phyloP scores from a whole-genome alignment of 64 coral and sea anemone genomes.

The Porites australiensis region DNA sequence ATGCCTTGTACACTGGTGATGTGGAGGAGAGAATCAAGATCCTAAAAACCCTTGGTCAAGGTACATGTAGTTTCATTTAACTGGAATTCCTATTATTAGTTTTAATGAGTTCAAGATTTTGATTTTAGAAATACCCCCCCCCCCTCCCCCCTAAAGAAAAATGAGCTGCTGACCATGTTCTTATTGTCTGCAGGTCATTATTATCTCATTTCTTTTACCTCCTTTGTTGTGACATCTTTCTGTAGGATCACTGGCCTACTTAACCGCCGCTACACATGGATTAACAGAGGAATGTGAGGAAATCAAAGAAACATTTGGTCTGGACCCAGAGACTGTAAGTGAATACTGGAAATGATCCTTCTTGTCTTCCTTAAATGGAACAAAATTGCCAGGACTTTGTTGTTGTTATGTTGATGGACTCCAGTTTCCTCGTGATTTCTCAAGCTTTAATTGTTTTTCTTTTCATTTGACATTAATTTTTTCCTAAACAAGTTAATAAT shows the following conservation, averaged over 20 bases:
- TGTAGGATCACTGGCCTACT: conserved; percentile 86
- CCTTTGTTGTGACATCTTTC: neutral
- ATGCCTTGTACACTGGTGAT: conserved; percentile 99
- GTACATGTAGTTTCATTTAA: neutral
- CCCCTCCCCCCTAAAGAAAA: too few relatives aligned
- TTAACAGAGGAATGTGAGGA: conserved; percentile 89
- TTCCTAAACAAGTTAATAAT: too few relatives aligned
- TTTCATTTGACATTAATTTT: too few relatives aligned
- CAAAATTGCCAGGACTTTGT: neutral
- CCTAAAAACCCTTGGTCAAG: conserved; percentile 95
- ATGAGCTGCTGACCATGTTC: neutral
- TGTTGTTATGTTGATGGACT: neutral
- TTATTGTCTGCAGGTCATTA: neutral
- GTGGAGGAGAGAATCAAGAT: conserved; percentile 96
- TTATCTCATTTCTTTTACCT: neutral
- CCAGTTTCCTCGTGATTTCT: too few relatives aligned
- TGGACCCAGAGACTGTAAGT: conserved; percentile 85
- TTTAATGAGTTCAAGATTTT: too few relatives aligned
- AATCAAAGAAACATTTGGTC: conserved; percentile 83
- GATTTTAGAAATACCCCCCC: too few relatives aligned
- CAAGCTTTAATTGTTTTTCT: too few relatives aligned
- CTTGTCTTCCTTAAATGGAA: neutral
- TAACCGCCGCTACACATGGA: conserved; percentile 95
- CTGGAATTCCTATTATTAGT: too few relatives aligned
- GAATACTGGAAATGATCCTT: neutral